A percentile compares a stretch with the other conserved stretches of the same genome.
These are phyloP conservation scores for Myotis yumanensis DNA, from an alignment of 2,113 vertebrate genomes.

Conservation along the genomic window DNA sequence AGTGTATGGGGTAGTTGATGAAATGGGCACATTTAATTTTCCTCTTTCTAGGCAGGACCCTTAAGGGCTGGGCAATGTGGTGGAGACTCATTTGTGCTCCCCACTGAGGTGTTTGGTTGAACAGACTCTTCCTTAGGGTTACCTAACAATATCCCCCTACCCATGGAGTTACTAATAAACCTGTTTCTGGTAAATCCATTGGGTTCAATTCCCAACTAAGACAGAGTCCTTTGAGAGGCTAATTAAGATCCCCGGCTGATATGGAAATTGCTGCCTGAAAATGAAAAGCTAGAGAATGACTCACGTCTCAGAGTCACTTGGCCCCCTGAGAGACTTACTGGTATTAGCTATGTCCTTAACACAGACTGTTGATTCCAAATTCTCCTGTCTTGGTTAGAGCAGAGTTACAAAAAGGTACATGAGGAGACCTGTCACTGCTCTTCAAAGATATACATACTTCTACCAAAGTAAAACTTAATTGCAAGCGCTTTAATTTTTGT, in stretches of 20 bases:
- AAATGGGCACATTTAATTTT: not conserved
- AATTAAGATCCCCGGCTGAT: conserved; percentile 8
- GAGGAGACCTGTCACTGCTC: not conserved
- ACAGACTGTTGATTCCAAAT: not conserved
- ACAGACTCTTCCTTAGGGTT: not conserved
- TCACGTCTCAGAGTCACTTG: not conserved
- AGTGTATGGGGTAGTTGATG: not conserved
- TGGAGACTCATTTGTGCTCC: not conserved
- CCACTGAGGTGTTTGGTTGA: not conserved
- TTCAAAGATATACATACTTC: not conserved
- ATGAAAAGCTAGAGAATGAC: conserved; percentile 28
- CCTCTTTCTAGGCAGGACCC: not conserved
- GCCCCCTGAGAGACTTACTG: not conserved
- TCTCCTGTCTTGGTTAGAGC: not conserved
- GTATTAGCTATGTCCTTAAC: not conserved
- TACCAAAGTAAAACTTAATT: not conserved
- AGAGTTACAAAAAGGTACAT: not conserved
- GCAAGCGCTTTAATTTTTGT: not conserved
- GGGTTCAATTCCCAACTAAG: not conserved
- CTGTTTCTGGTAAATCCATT: not conserved
- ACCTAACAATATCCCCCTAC: not conserved
- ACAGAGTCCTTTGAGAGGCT: conserved; percentile 10
- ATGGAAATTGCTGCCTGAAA: conserved; percentile 29
- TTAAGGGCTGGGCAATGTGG: not conserved
- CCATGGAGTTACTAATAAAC: not conserved